Percentiles rank a stretch among this genome's conserved stretches.
phyloP scores from a whole-genome alignment of 2,797 vertebrate genomes.

The Rhadinocentrus ornatus region DNA sequence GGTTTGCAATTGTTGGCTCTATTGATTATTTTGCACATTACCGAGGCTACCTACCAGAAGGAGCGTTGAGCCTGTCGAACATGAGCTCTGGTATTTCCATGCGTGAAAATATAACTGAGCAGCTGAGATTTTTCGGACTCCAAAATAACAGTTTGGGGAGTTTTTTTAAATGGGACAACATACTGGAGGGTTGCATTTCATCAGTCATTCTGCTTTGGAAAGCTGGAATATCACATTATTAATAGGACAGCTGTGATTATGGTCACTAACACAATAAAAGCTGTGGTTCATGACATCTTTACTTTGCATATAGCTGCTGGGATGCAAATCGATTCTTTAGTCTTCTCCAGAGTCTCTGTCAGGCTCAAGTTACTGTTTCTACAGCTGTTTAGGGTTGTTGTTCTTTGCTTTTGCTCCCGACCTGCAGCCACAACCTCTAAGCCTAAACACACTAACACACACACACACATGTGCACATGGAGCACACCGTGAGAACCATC shows the following conservation, averaged over 20 bases:
- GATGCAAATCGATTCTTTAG: conserved; percentile 61
- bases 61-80: conserved; percentile 29
- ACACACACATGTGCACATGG: not conserved
- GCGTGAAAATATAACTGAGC: conserved; percentile 49
- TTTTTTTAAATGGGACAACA: conserved; percentile 52
- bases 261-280: conserved; percentile 25
- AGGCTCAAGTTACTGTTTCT: conserved; percentile 82
- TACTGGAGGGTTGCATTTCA: conserved; percentile 18
- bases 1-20: conserved; percentile 14
- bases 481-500: conserved; percentile 56
- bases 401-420: conserved; percentile 71
- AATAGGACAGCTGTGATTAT: not conserved
- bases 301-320: conserved; percentile 48
- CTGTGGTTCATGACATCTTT: conserved; percentile 28
- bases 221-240: conserved; percentile 14
- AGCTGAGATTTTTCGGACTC: conserved; percentile 60
- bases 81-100: conserved; percentile 42
- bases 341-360: conserved; percentile 40
- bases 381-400: conserved; percentile 83
- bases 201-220: conserved; percentile 31
- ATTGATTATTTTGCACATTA: conserved; percentile 41
- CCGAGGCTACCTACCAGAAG: conserved; percentile 18
- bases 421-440: conserved; percentile 69
- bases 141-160: conserved; percentile 51
- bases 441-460: conserved; percentile 55